Evolutionary conservation across 2,797 vertebrate genomes (phyloP), one percentile per base, ranked within the genome.

Genomic region (Okamejei kenojei): DNA sequence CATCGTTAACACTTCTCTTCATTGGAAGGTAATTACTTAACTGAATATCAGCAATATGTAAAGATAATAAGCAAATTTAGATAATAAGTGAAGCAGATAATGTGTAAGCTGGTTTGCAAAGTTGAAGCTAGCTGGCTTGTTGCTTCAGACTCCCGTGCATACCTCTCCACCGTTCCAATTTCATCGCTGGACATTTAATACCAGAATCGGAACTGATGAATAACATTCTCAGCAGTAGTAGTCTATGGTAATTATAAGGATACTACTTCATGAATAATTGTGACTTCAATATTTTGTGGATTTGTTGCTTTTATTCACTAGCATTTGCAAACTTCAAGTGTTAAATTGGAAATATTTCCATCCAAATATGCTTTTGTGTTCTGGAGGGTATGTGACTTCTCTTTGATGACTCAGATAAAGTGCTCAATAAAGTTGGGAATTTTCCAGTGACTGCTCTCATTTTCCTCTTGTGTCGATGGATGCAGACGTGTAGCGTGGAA

Each of bases 281-380:
- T 76, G 71, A 76, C 71, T 68, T 15, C 54, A 11, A 92, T 10
- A 29, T 23, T 54, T 17, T 92, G 71, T 54, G 45, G 38, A 76
- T 92, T 38, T 92, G 90, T 92, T 92, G 71, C 71, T 73, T 92
- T 13, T 45, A 35, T n/a, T 73, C 68, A 91, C 32, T 15, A 17
- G 15, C 35, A 11, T 76, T 76, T 92, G 17, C 38, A 45, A 76
- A 91, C 29, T 54, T 10, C 76, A 68, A 71, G 54, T 76, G 90
- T 92, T 73, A 21, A 45, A 21, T 88, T 32, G 29, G 8, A 73
- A 74, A 74, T n/a, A 74, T 92, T 90, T 88, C 17, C 63, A 15
- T 76, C 38, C 65, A 54, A n/a, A 45, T 76, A 74, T 68, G 26
- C 32, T 45, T 35, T 32, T 91, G 88, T 45, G 17, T 92, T 73